These are phyloP conservation scores for Gobiocypris rarus DNA, from an alignment of 2,113 vertebrate genomes.

Conservation along the genomic window DNA sequence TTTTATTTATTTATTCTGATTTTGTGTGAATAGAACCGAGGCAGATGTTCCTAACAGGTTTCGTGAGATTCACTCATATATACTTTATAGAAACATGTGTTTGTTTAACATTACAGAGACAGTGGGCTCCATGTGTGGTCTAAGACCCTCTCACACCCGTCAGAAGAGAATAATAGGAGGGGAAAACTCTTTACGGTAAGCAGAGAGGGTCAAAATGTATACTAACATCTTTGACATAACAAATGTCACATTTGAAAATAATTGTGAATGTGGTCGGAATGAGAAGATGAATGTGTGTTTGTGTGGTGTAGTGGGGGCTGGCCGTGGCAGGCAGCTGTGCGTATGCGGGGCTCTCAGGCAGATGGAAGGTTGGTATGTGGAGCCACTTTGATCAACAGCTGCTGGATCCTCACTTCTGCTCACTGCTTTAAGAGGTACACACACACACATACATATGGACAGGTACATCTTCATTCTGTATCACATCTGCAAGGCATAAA, in stretches of 20 bases:
- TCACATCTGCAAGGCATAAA: slow-evolving; percentile 28
- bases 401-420: slow-evolving; percentile 95
- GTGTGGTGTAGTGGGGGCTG: slow-evolving; percentile 83
- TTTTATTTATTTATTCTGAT: neutral
- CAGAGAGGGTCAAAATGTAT: neutral
- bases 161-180: slow-evolving; percentile 96
- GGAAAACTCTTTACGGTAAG: slow-evolving; percentile 93
- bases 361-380: slow-evolving; percentile 92
- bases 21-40: neutral
- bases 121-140: slow-evolving; percentile 82
- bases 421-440: slow-evolving; percentile 94
- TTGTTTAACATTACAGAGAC: slow-evolving; percentile 76
- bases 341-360: slow-evolving; percentile 84
- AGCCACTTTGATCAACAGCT: slow-evolving; percentile 92
- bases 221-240: slow-evolving; percentile 23
- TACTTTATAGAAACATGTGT: slow-evolving; percentile 29
- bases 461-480: slow-evolving; percentile 5
- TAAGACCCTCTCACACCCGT: slow-evolving; percentile 85
- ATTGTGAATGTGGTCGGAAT: neutral
- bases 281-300: slow-evolving; percentile 5
- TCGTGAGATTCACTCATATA: neutral
- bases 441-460: neutral
- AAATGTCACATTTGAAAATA: slow-evolving; percentile 1
- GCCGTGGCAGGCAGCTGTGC: slow-evolving; percentile 95
- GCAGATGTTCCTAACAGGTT: slow-evolving; percentile 9